Conservation (phyloP, 2,797 vertebrate species). For the Arnoldichthys spilopterus region DNA sequence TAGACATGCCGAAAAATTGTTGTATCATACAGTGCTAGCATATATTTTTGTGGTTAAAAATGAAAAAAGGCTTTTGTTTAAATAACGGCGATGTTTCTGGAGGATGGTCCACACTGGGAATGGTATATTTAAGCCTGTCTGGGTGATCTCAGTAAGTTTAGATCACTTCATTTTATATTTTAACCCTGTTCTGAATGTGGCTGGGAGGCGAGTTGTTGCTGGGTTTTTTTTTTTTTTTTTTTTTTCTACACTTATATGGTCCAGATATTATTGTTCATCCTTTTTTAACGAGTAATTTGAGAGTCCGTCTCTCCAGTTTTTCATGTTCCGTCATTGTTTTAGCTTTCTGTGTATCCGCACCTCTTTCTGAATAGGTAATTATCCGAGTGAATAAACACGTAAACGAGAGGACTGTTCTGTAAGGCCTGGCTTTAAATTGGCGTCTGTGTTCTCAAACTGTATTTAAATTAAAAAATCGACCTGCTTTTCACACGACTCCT, state of each 20-base stretch:
- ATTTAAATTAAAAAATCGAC: constrained; percentile 61
- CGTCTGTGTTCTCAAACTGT: constrained; percentile 56
- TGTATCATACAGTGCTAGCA: constrained; percentile 58
- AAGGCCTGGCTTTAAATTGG: constrained; percentile 53
- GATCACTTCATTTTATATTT: constrained; percentile 59
- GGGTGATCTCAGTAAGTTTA: too few species aligned
- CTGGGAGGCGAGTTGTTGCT: constrained; percentile 15
- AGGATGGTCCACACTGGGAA: constrained; percentile 49
- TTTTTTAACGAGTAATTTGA: background rate
- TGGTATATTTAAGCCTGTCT: constrained; percentile 45
- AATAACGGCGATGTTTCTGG: constrained; percentile 41
- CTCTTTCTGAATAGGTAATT: constrained; percentile 44
- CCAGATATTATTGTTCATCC: constrained; percentile 44
- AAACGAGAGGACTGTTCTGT: constrained; percentile 48
- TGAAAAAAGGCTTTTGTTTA: constrained; percentile 50
- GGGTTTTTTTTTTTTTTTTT: constrained; percentile 9
- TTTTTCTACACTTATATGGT: constrained; percentile 51
- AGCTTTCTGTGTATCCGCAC: constrained; percentile 26
- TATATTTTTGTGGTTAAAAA: constrained; percentile 58
- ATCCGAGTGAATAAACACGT: constrained; percentile 43
- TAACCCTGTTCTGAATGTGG: constrained; percentile 37
- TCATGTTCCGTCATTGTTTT: constrained; percentile 30
- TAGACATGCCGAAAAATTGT: constrained; percentile 57
- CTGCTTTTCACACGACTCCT: constrained; percentile 30
- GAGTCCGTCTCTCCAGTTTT: constrained; percentile 9